phyloP scores from a whole-genome alignment of 30 jellyfish, hydroid and myxozoan genomes.

The Euphysa ruthae region DNA sequence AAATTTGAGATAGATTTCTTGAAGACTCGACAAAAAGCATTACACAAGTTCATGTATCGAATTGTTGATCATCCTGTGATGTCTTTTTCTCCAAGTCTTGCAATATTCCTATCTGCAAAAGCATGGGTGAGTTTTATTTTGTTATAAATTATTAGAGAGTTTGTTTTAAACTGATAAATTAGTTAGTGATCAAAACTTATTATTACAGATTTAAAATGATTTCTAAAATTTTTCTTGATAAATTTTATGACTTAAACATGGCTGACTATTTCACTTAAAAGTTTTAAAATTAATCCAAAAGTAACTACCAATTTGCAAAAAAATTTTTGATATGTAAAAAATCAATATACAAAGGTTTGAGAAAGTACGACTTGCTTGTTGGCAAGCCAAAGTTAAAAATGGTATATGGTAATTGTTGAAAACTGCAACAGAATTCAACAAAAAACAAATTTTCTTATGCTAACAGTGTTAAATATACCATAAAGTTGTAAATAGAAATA shows the following conservation, averaged over 20 bases:
- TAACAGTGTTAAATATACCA: no score
- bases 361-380: no score
- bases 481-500: no score
- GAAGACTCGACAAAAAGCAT: slow-evolving; percentile 90
- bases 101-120: slow-evolving; percentile 80
- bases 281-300: not conserved
- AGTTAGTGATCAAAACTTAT: not conserved
- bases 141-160: not conserved
- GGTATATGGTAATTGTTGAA: no score
- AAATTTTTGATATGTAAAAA: no score
- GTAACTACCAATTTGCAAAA: no score
- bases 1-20: slow-evolving; percentile 77
- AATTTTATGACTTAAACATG: not conserved
- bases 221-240: not conserved
- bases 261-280: not conserved
- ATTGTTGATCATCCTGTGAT: slow-evolving; percentile 93
- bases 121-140: slow-evolving; percentile 84
- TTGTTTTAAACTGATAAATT: no score
- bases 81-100: slow-evolving; percentile 67
- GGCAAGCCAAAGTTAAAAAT: no score
- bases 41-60: slow-evolving; percentile 78
- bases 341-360: no score
- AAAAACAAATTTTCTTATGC: no score
- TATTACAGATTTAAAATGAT: not conserved
- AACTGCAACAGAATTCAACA: no score